Conservation (phyloP, 2,797 vertebrate species). For the Petrocephalus schoutedeni region DNA sequence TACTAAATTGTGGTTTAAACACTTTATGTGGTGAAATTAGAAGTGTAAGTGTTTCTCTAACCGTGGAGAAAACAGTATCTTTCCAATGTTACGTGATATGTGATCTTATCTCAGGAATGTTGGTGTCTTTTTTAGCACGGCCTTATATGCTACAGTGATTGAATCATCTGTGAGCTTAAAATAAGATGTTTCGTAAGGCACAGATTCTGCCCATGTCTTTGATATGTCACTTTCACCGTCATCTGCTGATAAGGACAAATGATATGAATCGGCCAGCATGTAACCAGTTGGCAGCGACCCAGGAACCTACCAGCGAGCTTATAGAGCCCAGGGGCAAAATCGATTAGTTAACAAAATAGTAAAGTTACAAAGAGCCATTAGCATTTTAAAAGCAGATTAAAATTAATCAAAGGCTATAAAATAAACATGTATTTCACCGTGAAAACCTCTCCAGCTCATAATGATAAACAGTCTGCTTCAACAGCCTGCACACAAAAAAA, state of each 20-base stretch:
- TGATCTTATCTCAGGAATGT: not conserved
- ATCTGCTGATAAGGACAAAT: not conserved
- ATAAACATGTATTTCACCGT: not conserved
- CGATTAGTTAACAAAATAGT: slow-evolving; percentile 11
- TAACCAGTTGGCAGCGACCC: not conserved
- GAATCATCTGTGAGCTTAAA: slow-evolving; percentile 2
- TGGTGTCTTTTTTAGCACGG: not conserved
- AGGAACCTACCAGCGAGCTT: not conserved
- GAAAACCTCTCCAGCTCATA: slow-evolving; percentile 1
- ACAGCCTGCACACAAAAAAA: not conserved
- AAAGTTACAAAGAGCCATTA: not conserved
- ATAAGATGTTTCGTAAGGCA: not conserved
- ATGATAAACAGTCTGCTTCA: not conserved
- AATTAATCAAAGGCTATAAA: slow-evolving; percentile 10
- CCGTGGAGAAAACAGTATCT: not conserved
- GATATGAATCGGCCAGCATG: not conserved
- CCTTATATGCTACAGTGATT: not conserved
- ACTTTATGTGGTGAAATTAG: not conserved
- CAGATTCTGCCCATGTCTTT: not conserved
- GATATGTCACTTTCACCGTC: not conserved
- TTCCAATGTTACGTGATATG: not conserved
- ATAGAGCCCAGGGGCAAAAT: slow-evolving; percentile 4
- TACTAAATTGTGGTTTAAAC: not conserved
- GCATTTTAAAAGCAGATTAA: slow-evolving; percentile 1
- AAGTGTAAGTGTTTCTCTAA: not conserved